Evolutionary conservation across 2,888 invertebrate genomes (phyloP), one percentile per base, ranked within the genome.

Genomic region (Phytoseiulus persimilis): DNA sequence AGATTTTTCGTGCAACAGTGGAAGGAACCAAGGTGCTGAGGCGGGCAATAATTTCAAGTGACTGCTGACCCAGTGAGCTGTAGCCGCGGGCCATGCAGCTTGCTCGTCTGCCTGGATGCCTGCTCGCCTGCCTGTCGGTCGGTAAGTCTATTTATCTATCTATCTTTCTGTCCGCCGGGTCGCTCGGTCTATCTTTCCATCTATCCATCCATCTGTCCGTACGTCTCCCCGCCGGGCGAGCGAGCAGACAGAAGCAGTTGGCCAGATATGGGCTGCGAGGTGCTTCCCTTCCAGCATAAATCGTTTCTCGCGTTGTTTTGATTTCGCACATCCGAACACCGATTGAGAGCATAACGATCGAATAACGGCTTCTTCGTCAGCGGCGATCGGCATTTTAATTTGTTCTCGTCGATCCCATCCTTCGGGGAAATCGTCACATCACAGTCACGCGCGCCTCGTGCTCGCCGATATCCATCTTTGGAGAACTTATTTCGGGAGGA

Each of bases 11-110:
- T 28, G 65, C 65, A 65, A 23, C 18, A 18, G 65, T 23, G 23
- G 18, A 65, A 28, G 65, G 18, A 65, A 18, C 28, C 11, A 65
- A 65, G 65, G 65, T 65, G 65, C 65, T 65, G 65, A 65, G 65
- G 65, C 65, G 65, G 65, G 65, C 65, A 65, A 65, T 65, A 65
- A 65, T 65, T 65, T 65, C 65, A 65, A 65, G 65, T 65, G 65
- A 65, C 65, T 65, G 65, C 65, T 65, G 65, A 65, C 65, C 65
- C 65, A 65, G 65, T 65, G 65, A 2, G 65, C 65, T 65, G 65
- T 65, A 65, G 65, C 65, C 65, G 65, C 65, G 65, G 65, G 65
- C 65, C 65, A 65, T 65, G 65, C 65, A 1, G 18, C 65, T 65
- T 18, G 65, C 65, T 65, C 18, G 14, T 18, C 18, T 18, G 28